phyloP scores from a whole-genome alignment of 2,888 invertebrate genomes.

The Hirtodrosophila duncani region DNA sequence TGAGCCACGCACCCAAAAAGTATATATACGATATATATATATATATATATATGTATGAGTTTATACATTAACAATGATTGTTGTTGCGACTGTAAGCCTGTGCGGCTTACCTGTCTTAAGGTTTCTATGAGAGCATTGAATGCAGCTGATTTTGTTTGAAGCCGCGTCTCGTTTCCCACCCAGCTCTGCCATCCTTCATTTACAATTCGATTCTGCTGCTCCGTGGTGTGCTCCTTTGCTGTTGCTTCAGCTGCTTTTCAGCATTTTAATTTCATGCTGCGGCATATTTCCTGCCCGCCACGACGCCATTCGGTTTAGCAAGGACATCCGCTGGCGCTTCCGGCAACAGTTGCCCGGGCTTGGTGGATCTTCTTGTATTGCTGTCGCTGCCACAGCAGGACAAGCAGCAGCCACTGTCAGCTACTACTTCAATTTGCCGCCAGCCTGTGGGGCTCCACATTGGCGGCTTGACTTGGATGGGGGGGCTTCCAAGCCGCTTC shows the following conservation, averaged over 20 bases:
- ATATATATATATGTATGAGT: no score
- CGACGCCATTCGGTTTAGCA: conserved; percentile 66
- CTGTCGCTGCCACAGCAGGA: no score
- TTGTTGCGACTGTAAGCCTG: conserved; percentile 29
- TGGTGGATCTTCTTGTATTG: conserved; percentile 29
- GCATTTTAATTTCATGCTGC: conserved; percentile 65
- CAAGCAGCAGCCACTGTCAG: no score
- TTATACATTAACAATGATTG: conserved; percentile 44
- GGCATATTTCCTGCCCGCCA: conserved; percentile 60
- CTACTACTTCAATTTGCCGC: no score
- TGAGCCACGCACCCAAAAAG: conserved; percentile 31
- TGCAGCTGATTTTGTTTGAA: conserved; percentile 22
- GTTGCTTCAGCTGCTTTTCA: conserved; percentile 13
- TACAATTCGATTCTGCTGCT: not conserved
- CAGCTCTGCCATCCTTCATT: conserved; percentile 2
- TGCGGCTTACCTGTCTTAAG: conserved; percentile 44
- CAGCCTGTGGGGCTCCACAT: no score
- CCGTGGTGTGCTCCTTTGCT: not conserved
- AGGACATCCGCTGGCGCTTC: conserved; percentile 67
- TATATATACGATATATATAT: no score
- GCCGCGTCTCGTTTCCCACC: conserved; percentile 2
- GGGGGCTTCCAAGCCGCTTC: no score
- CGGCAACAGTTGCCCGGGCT: conserved; percentile 69
- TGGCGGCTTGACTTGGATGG: no score
- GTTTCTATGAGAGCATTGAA: no score